Percentiles rank a stretch among this genome's conserved stretches.
These are phyloP conservation scores for Calidris pugnax DNA, from an alignment of 2,113 vertebrate genomes.

Conservation along the genomic window DNA sequence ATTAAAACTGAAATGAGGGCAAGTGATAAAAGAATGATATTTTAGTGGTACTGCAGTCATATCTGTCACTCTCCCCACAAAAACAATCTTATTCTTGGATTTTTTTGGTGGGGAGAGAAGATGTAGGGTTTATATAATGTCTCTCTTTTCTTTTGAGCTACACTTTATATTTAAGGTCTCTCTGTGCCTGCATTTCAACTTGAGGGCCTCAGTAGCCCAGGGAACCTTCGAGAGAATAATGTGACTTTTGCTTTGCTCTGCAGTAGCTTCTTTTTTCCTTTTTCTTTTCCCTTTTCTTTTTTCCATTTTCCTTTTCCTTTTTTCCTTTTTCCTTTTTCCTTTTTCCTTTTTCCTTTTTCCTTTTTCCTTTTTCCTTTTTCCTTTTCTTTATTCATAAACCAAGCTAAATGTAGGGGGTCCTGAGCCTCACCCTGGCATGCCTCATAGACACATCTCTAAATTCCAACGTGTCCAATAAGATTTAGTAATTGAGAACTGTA, in stretches of 20 bases:
- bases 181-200: neutral
- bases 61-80: conserved; percentile 47
- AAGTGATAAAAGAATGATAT: conserved; percentile 76
- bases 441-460: neutral
- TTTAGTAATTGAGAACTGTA: neutral
- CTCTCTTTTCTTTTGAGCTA: neutral
- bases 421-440: neutral
- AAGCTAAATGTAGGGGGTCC: neutral
- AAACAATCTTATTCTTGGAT: conserved; percentile 35
- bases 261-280: neutral
- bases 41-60: conserved; percentile 48
- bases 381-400: no score
- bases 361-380: neutral
- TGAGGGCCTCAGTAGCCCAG: neutral
- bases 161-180: neutral
- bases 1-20: conserved; percentile 80
- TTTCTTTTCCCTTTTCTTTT: no score
- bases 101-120: neutral
- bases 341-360: no score
- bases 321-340: neutral
- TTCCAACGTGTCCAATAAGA: neutral
- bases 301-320: no score
- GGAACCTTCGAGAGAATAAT: neutral
- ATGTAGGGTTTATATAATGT: conserved; percentile 25
- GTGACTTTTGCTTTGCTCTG: neutral